Percentiles rank a stretch among this genome's conserved stretches.
Evolutionary conservation across 30 jellyfish, hydroid and myxozoan genomes (phyloP).

Genomic region (Cassiopea andromeda): DNA sequence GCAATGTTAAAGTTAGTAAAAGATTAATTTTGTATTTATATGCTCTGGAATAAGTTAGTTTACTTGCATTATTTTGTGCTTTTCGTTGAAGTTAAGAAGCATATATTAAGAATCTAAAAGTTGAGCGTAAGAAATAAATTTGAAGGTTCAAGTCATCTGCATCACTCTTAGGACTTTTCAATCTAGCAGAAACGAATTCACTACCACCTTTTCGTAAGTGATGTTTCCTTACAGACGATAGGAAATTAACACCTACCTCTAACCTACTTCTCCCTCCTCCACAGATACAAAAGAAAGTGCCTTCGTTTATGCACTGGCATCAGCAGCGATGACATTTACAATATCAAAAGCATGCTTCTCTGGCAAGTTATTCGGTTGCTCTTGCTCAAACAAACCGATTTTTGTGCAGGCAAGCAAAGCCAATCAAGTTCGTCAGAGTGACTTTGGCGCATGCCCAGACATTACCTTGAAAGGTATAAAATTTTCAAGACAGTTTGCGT

Average conservation of each 20-base stretch:
- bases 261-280: background rate
- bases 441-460: slow-evolving; percentile 88
- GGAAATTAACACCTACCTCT: background rate
- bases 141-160: too few relatives aligned
- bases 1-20: too few relatives aligned
- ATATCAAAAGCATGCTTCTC: slow-evolving; percentile 85
- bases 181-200: background rate
- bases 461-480: slow-evolving; percentile 60
- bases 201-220: background rate
- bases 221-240: background rate
- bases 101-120: too few relatives aligned
- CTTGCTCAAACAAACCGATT: slow-evolving; percentile 74
- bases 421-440: slow-evolving; percentile 49
- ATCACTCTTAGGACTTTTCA: too few relatives aligned
- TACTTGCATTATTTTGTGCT: too few relatives aligned
- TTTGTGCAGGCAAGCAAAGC: slow-evolving; percentile 69
- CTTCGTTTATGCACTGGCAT: slow-evolving; percentile 82
- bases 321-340: slow-evolving; percentile 88
- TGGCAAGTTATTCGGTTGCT: slow-evolving; percentile 86
- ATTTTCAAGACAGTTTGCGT: slow-evolving; percentile 79
- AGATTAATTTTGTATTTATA: too few relatives aligned
- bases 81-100: too few relatives aligned
- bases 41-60: too few relatives aligned
- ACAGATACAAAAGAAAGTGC: slow-evolving; percentile 95
- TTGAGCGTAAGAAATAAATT: too few relatives aligned